A percentile compares a stretch with the other conserved stretches of the same genome.
Evolutionary conservation across 2,797 vertebrate genomes (phyloP).

Genomic region (Erithacus rubecula): DNA sequence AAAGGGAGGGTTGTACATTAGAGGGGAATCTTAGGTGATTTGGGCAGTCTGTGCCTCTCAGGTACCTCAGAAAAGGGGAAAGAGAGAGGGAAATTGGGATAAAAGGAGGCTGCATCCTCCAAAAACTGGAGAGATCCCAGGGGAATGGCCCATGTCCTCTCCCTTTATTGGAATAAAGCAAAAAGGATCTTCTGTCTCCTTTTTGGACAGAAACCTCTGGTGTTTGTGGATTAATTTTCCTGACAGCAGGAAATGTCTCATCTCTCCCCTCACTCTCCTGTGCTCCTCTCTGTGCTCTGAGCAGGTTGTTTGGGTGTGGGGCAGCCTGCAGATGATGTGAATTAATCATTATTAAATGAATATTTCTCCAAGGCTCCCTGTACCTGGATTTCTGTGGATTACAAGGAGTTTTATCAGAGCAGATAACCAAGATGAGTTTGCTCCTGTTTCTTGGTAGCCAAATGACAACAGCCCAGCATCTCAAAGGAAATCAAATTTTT

Average conservation of each 20-base stretch:
- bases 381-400: not conserved
- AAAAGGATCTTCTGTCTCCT: too few species aligned
- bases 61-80: too few species aligned
- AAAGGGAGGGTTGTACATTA: too few species aligned
- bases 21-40: too few species aligned
- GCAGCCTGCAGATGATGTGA: not conserved
- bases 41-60: too few species aligned
- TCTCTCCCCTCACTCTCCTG: fast-evolving
- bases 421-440: not conserved
- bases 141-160: too few species aligned
- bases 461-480: not conserved
- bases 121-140: too few species aligned
- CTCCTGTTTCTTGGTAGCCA: not conserved
- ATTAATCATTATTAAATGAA: not conserved
- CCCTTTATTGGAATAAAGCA: too few species aligned
- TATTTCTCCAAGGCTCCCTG: not conserved
- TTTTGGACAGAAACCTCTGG: too few species aligned
- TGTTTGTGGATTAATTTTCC: too few species aligned
- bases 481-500: not conserved
- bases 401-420: not conserved
- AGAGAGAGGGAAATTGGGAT: too few species aligned
- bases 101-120: too few species aligned
- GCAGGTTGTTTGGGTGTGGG: fast-evolving
- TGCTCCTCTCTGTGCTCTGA: not conserved
- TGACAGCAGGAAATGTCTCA: not conserved